These are phyloP conservation scores for Salticus scenicus DNA, from an alignment of 2,888 invertebrate species.

Conservation along the genomic window DNA sequence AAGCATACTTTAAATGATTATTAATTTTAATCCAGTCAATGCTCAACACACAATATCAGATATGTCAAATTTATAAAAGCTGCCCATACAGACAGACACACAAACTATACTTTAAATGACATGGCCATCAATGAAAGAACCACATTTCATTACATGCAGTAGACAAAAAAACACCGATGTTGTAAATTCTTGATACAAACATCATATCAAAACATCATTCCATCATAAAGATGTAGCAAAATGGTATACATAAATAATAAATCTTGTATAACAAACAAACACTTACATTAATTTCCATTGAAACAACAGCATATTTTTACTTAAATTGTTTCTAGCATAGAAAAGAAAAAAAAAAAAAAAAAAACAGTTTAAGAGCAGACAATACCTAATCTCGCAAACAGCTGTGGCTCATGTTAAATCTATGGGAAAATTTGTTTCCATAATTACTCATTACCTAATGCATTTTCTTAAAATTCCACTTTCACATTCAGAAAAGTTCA, in stretches of 20 bases:
- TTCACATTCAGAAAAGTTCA: no score
- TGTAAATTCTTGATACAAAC: conserved; percentile 54
- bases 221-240: conserved; percentile 61
- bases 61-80: conserved; percentile 59
- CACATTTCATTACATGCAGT: conserved; percentile 32
- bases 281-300: conserved; percentile 1
- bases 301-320: neutral
- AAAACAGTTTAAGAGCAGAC: no score
- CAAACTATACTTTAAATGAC: conserved; percentile 32
- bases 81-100: conserved; percentile 58
- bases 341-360: neutral
- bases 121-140: conserved; percentile 29
- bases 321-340: conserved; percentile 4
- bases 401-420: no score
- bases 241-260: conserved; percentile 47
- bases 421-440: no score
- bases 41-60: conserved; percentile 19
- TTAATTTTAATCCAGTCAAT: no score
- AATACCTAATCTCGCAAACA: no score
- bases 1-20: no score
- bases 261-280: conserved; percentile 25
- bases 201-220: conserved; percentile 51
- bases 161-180: conserved; percentile 37
- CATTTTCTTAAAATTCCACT: no score
- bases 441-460: no score